Evolutionary conservation across 1,140 invertebrate species (phyloP).

Genomic region (Augochlora pura): DNA sequence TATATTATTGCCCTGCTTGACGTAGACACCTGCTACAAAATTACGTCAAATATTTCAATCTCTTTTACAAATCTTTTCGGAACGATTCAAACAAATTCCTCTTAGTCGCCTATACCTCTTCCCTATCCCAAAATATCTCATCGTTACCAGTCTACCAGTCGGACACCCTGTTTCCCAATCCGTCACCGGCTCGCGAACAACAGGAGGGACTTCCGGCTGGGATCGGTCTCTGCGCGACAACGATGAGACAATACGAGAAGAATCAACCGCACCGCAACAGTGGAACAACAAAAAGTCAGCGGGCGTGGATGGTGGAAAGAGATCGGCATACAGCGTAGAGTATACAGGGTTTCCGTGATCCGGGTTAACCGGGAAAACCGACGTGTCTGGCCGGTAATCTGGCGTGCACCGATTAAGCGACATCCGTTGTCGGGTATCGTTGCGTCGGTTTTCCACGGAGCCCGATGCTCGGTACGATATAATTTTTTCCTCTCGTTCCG

Average conservation of each 20-base stretch:
- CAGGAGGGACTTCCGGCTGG: not conserved
- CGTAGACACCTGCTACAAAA: no score
- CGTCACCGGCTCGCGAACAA: no score
- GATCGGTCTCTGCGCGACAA: not conserved
- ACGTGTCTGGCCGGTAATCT: constrained; percentile 29
- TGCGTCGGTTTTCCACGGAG: constrained; percentile 1
- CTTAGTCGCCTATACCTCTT: no score
- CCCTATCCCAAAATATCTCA: no score
- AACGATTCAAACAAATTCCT: no score
- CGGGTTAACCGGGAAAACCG: constrained; percentile 34
- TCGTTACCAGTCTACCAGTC: no score
- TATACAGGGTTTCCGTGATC: not conserved
- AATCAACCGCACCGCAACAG: not conserved
- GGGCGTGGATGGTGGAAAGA: not conserved
- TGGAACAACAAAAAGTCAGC: not conserved
- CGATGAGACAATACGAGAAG: not conserved
- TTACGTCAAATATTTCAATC: no score
- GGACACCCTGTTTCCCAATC: no score
- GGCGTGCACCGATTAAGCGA: constrained; percentile 26
- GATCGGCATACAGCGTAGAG: not conserved
- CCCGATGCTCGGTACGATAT: constrained; percentile 42
- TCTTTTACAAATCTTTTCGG: no score
- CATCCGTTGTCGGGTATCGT: constrained; percentile 35
- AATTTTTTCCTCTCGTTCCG: constrained; percentile 29
- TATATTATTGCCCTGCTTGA: no score